These are phyloP conservation scores for Acrocephalus kingi DNA, from an alignment of 2,113 vertebrate species.

Conservation along the genomic window DNA sequence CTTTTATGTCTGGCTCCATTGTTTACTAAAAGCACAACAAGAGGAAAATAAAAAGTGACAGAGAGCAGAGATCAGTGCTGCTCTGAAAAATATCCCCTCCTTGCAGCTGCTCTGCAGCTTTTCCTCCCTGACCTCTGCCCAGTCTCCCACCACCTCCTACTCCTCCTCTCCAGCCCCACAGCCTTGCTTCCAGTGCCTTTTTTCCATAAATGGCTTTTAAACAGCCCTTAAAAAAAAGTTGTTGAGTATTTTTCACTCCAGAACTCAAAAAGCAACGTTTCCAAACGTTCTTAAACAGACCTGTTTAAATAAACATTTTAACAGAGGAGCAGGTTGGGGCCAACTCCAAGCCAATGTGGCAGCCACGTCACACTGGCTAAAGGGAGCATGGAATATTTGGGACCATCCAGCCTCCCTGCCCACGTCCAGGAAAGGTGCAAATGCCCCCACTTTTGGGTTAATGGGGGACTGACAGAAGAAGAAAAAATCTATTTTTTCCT, in stretches of 20 bases:
- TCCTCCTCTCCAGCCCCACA: neutral
- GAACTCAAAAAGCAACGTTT: neutral
- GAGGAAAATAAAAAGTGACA: neutral
- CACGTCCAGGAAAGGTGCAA: fast-evolving
- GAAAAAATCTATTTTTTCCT: neutral
- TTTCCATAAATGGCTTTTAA: neutral
- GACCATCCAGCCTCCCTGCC: neutral
- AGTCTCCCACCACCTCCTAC: neutral
- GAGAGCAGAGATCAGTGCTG: neutral
- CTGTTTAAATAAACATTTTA: neutral
- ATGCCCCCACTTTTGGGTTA: neutral
- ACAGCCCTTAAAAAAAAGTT: neutral
- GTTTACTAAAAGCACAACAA: neutral
- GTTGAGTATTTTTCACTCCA: neutral
- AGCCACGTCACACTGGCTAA: neutral
- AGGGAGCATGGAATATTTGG: neutral
- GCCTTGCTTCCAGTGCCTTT: neutral
- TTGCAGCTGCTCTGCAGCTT: neutral
- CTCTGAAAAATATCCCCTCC: neutral
- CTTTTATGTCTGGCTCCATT: slow-evolving; percentile 70
- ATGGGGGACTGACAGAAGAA: neutral
- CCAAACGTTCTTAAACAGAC: neutral
- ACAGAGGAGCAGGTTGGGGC: neutral
- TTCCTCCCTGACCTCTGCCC: neutral
- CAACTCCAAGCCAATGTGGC: neutral